phyloP scores from a whole-genome alignment of 2,113 vertebrate genomes.

The Corydoras sp. region DNA sequence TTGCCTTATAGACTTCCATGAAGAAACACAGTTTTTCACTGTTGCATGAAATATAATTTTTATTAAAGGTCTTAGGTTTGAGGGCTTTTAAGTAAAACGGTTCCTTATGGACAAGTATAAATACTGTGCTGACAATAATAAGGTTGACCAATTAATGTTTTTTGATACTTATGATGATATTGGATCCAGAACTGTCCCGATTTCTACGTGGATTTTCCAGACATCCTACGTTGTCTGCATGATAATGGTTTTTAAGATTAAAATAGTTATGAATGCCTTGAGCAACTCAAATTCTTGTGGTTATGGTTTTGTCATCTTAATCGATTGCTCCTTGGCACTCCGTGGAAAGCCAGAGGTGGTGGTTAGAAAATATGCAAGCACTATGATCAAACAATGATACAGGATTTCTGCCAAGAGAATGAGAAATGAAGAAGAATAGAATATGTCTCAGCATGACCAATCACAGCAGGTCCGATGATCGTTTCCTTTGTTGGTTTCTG shows the following conservation, averaged over 20 bases:
- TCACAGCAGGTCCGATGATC: not conserved
- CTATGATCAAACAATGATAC: slow-evolving; percentile 47
- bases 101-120: slow-evolving; percentile 31
- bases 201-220: not conserved
- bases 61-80: slow-evolving; percentile 41
- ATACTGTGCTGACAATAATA: slow-evolving; percentile 18
- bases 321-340: slow-evolving; percentile 8
- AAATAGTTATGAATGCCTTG: not conserved
- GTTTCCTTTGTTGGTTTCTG: slow-evolving; percentile 50
- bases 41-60: slow-evolving; percentile 44
- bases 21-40: slow-evolving; percentile 34
- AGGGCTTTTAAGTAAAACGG: slow-evolving; percentile 30
- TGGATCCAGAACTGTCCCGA: too few relatives aligned
- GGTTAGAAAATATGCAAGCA: slow-evolving; percentile 36
- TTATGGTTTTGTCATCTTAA: slow-evolving; percentile 27
- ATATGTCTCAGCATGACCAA: slow-evolving; percentile 57
- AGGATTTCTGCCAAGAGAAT: slow-evolving; percentile 43
- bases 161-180: too few relatives aligned
- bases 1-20: slow-evolving; percentile 13
- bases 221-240: slow-evolving; percentile 3
- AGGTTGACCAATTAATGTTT: too few relatives aligned
- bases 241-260: not conserved
- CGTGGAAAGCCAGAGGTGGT: not conserved
- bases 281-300: not conserved
- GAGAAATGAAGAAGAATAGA: slow-evolving; percentile 20